Evolutionary conservation across 2,888 invertebrate species (phyloP), one percentile per base, ranked within the genome.

Genomic region (Rhagonycha lutea): DNA sequence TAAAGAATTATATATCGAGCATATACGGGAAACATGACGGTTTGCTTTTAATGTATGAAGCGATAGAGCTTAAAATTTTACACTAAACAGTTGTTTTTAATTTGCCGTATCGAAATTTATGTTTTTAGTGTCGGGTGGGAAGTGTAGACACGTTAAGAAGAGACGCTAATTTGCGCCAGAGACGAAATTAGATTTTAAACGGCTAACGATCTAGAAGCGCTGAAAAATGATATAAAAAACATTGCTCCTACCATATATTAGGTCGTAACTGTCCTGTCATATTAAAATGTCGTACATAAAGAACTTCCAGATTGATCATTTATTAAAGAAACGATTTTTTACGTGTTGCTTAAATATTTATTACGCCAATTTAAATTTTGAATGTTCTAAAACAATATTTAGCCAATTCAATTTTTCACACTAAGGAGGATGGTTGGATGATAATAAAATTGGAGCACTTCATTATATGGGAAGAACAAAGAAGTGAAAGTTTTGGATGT

Each of bases 171-270:
- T 88, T 88, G 87, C 87, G 87, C 86, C 85, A 78, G 79, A 76
- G 86, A 86, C 87, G 80, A 84, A 88, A 88, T 88, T 88, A 88
- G 87, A 88, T 86, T 87, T 88, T 87, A 87, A 87, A 87, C 87
- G 86, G 84, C 85, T 87, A 87, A 87, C 87, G 87, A 87, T 86
- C 85, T 83, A 82, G 81, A 82, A 71, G 84, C 86, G 85, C 84
- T 86, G 87, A 87, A 87, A 87, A 87, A 87, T 86, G 85, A 86
- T 80, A 82, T 82, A 84, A 85, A 84, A 84, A 84, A 83, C 75
- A 71, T 79, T 76, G 83, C 81, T 81, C 80, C 78, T 74, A 82
- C 77, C 74, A 85, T 85, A 85, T 84, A 85, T 85, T 85, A 84
- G 79, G 80, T 76, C 68, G 79, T 80, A 75, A 74, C 68, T 72